Evolutionary conservation across 2,888 invertebrate genomes (phyloP).

Genomic region (Gandaritis pyraliata): DNA sequence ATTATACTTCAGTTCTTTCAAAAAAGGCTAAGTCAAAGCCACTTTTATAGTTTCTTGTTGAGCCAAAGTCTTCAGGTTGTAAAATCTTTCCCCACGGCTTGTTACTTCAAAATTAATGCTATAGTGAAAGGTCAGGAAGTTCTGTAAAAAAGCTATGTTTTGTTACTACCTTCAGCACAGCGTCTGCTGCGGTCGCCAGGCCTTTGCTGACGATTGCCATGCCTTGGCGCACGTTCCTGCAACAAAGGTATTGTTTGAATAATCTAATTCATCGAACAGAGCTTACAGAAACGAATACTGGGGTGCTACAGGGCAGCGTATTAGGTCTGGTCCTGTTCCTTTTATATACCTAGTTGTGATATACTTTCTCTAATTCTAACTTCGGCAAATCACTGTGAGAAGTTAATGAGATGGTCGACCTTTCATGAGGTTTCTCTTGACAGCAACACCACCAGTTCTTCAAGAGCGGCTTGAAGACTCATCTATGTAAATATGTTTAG

Average conservation of each 20-base stretch:
- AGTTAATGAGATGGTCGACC: constrained; percentile 91
- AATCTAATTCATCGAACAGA: neutral
- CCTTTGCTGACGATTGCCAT: constrained; percentile 82
- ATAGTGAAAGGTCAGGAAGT: neutral
- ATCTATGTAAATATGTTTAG: no score
- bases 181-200: constrained; percentile 84
- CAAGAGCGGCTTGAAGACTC: constrained; percentile 90
- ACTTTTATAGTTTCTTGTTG: no score
- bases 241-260: constrained; percentile 10
- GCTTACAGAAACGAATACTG: no score
- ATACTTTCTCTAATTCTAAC: constrained; percentile 53
- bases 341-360: no score
- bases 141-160: neutral
- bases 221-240: constrained; percentile 81
- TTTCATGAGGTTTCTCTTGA: constrained; percentile 91
- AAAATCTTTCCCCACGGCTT: no score
- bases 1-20: no score
- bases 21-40: no score
- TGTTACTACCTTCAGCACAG: constrained; percentile 85
- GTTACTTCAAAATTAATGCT: no score
- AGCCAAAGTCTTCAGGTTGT: no score
- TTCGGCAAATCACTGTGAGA: constrained; percentile 85
- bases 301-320: no score
- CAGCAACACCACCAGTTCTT: constrained; percentile 90
- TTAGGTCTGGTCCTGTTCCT: no score